phyloP scores from a whole-genome alignment of 2,113 vertebrate genomes.

The Merops nubicus region DNA sequence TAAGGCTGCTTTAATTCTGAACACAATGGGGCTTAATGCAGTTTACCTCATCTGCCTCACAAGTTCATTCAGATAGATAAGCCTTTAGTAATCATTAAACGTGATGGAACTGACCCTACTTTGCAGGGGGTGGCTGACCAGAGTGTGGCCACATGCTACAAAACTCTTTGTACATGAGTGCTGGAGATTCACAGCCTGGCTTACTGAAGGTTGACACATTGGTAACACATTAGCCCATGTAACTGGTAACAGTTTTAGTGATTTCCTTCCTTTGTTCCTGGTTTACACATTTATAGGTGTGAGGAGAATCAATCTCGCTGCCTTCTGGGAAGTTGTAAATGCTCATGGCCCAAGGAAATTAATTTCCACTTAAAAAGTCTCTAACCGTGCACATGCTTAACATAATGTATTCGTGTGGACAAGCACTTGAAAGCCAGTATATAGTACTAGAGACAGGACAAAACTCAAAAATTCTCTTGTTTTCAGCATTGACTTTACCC shows the following conservation, averaged over 20 bases:
- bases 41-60: slow-evolving; percentile 67
- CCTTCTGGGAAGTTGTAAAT: neutral
- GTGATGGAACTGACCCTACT: neutral
- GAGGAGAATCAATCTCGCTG: neutral
- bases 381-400: neutral
- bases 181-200: slow-evolving; percentile 17
- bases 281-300: neutral
- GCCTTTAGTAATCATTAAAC: neutral
- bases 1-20: slow-evolving; percentile 66
- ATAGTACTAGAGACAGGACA: neutral
- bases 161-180: neutral
- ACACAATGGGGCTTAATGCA: slow-evolving; percentile 69
- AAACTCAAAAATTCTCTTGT: neutral
- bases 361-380: neutral
- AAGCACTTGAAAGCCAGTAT: neutral
- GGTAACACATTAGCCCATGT: too few relatives aligned
- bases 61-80: slow-evolving; percentile 38
- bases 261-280: neutral
- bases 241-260: neutral
- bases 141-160: neutral
- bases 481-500: neutral
- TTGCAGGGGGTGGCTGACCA: neutral
- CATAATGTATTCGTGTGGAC: rapidly evolving
- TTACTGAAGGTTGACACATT: neutral
- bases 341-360: neutral